These are phyloP conservation scores for Synchiropus splendidus DNA, from an alignment of 2,113 vertebrate species.

Conservation along the genomic window DNA sequence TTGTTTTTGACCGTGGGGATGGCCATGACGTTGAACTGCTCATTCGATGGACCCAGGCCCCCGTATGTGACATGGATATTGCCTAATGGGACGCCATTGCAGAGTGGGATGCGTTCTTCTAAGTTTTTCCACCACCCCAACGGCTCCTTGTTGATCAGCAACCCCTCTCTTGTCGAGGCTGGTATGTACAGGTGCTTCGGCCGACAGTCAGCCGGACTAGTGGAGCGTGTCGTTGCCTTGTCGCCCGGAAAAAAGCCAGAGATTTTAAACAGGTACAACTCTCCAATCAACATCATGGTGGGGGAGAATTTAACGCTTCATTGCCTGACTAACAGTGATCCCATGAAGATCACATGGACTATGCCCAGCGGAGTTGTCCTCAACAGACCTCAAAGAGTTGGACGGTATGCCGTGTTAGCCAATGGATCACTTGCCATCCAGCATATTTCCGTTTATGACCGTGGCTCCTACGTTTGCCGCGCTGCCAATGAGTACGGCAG, in stretches of 20 bases:
- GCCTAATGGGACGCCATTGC: constrained; percentile 73
- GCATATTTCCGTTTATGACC: constrained; percentile 75
- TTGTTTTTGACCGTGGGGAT: constrained; percentile 69
- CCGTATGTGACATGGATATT: constrained; percentile 75
- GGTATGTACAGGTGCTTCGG: constrained; percentile 81
- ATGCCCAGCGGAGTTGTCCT: constrained; percentile 74
- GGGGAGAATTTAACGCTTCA: constrained; percentile 78
- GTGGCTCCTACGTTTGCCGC: constrained; percentile 78
- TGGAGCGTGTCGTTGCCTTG: constrained; percentile 70
- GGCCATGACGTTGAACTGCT: constrained; percentile 79
- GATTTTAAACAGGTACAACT: constrained; percentile 63
- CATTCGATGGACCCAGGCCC: constrained; percentile 54
- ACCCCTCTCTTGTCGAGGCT: constrained; percentile 65
- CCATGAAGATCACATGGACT: constrained; percentile 68
- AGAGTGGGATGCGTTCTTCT: constrained; percentile 50
- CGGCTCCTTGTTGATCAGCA: constrained; percentile 75
- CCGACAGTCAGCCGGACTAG: constrained; percentile 58
- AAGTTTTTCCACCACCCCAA: constrained; percentile 72
- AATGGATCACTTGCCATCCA: constrained; percentile 79
- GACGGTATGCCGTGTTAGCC: constrained; percentile 68
- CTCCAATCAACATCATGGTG: constrained; percentile 71
- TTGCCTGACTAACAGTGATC: constrained; percentile 58
- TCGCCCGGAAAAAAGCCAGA: constrained; percentile 70
- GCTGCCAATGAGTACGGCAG: constrained; percentile 67
- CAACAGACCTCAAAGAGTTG: constrained; percentile 67